A percentile compares a stretch with the other conserved stretches of the same genome.
Evolutionary conservation across 2,888 invertebrate species (phyloP).

Genomic region (Lithophane ornitopus): DNA sequence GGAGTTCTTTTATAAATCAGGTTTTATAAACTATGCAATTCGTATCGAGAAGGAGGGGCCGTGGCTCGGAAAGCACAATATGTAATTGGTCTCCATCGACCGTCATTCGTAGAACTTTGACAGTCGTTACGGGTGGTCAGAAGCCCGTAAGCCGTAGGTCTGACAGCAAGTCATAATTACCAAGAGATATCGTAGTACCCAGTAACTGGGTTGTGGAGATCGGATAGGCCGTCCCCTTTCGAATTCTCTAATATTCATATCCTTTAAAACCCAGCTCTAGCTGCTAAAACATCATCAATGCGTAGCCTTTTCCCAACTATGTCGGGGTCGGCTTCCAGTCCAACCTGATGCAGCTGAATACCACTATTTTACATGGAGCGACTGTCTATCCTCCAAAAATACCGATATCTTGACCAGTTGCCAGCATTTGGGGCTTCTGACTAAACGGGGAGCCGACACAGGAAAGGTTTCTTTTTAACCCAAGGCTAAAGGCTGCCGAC

Average conservation of each 20-base stretch:
- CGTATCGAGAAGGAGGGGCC: too few species aligned
- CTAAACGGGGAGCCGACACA: not conserved
- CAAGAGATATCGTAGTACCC: not conserved
- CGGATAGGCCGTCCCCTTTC: not conserved
- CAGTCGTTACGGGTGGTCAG: too few species aligned
- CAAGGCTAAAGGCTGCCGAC: conserved; percentile 51
- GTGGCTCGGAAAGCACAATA: not conserved
- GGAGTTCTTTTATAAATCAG: conserved; percentile 2
- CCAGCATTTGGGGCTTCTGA: not conserved
- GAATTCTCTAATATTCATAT: not conserved
- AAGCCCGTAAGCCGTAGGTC: not conserved
- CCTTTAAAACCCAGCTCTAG: not conserved
- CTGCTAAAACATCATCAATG: not conserved
- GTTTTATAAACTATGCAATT: not conserved
- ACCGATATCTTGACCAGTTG: not conserved
- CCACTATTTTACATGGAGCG: not conserved
- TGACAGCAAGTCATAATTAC: not conserved
- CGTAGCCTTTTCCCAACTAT: too few species aligned
- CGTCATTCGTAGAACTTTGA: not conserved
- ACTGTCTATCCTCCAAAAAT: not conserved
- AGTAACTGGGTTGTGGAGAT: not conserved
- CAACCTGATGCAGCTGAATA: not conserved
- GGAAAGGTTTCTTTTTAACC: not conserved
- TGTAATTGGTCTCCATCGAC: not conserved
- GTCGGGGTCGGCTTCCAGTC: not conserved